Base-by-base conservation (phyloP, 2,113 vertebrate species). In the Bathybates hornii region DNA sequence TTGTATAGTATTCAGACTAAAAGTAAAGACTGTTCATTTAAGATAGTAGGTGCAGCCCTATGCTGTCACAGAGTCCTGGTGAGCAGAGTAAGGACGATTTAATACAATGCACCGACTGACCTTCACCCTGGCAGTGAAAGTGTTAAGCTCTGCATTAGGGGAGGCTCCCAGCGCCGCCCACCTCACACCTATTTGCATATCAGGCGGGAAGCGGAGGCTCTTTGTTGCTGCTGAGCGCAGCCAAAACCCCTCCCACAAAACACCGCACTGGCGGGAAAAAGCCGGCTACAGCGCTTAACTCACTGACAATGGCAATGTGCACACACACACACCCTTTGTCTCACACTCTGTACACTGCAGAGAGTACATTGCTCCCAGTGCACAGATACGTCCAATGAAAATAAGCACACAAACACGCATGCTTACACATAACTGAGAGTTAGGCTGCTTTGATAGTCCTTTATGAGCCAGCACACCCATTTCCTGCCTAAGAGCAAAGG, bases 241-340 rank as follows among this genome's bases (percentile, higher is more conserved):
- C 82, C 82, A 86, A 84, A 87, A 57, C 89, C 91, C 87, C 94
- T 41, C 96, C 94, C 92, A 93, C 91, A 89, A 94, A 93, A 91
- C 85, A 50, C 92, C 8, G 94, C 94, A 94, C 95, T 95, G 94
- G 95, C 92, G 94, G 94, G 95, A 96, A 96, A 96, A 93, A 86
- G 92, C 89, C 88, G 80, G 91, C 89, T 83, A 52, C 85, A 45
- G 87, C 38, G 52, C 82, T 87, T 38, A 81, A 92, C 86, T 83
- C 92, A 84, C 86, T 73, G 78, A 94, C 89, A 93, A 92, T 91
- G 66, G 91, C 91, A 45, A 59, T 43, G 73, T 32, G 85, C 52
- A 54, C 91, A 76, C 81, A 79, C 53, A 78, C 53, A 76, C 68
- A 76, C 79, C 76, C 93, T 90, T 90, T 92, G 87, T 93, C 80